Conservation (phyloP, 2,113 vertebrate genomes). For the Actenoides lindsayi region DNA sequence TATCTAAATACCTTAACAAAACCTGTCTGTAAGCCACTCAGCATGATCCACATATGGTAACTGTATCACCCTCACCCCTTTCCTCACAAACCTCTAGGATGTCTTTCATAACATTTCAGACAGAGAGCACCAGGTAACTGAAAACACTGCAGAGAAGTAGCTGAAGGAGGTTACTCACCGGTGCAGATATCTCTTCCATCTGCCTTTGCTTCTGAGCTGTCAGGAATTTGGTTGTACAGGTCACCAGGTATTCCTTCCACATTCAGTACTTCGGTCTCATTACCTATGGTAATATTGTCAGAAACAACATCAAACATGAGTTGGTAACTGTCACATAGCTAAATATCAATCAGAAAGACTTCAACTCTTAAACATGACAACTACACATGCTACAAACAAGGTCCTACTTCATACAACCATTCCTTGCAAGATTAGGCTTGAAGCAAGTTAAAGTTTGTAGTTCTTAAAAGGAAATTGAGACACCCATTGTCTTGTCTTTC, state of each 20-base stretch:
- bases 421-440: not conserved
- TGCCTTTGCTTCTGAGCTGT: not conserved
- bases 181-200: fast-evolving
- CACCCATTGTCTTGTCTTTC: not conserved
- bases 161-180: not conserved
- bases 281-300: fast-evolving
- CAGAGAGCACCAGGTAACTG: not conserved
- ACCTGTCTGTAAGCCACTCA: fast-evolving
- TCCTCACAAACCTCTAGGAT: not conserved
- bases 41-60: not conserved
- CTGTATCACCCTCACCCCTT: fast-evolving
- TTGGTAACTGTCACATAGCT: not conserved
- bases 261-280: not conserved
- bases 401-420: not conserved
- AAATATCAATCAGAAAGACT: not conserved
- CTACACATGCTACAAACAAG: not conserved
- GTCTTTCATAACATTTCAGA: not conserved
- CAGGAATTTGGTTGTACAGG: not conserved
- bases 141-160: fast-evolving
- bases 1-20: not conserved
- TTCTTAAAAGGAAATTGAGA: not conserved
- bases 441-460: not conserved
- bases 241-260: not conserved
- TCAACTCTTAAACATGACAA: not conserved
- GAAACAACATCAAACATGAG: not conserved